Percentiles rank a stretch among this genome's conserved stretches.
Conservation (phyloP, 2,888 invertebrate genomes). For the Cephonodes hylas region DNA sequence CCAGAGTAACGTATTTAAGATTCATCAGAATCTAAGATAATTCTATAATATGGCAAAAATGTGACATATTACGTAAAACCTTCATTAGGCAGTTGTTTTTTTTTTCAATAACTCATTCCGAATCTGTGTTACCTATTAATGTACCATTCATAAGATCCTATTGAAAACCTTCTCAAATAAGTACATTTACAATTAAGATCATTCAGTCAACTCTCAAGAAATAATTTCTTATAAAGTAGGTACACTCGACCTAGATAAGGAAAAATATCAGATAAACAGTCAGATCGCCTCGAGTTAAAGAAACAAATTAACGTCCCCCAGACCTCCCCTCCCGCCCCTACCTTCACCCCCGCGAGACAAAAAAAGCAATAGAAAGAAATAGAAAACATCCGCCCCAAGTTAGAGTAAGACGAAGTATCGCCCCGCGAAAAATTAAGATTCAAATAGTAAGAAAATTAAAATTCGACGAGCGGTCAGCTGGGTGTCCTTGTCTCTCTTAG, state of each 20-base stretch:
- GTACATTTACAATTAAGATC: too few relatives aligned
- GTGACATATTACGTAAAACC: too few relatives aligned
- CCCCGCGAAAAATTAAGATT: conserved; percentile 80
- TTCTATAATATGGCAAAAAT: too few relatives aligned
- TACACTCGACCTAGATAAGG: conserved; percentile 1
- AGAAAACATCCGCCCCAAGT: conserved; percentile 29
- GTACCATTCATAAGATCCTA: too few relatives aligned
- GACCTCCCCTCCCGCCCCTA: conserved; percentile 36
- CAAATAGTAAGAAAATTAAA: conserved; percentile 82
- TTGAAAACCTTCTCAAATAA: too few relatives aligned
- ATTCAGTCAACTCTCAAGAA: too few relatives aligned
- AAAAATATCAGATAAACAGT: conserved; percentile 14
- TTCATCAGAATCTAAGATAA: too few relatives aligned
- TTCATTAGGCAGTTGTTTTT: too few relatives aligned
- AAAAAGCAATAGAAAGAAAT: conserved; percentile 60
- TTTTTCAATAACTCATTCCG: too few relatives aligned
- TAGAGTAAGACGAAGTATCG: conserved; percentile 47
- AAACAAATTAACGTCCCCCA: conserved; percentile 51
- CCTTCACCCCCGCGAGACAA: conserved; percentile 38
- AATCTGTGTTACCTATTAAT: too few relatives aligned
- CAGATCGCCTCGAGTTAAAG: conserved; percentile 36
- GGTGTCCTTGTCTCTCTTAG: conserved; percentile 42
- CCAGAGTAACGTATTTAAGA: too few relatives aligned
- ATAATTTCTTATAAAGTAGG: neutral
- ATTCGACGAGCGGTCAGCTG: conserved; percentile 74